A percentile compares a stretch with the other conserved stretches of the same genome.
Conservation (phyloP, 2,113 vertebrate species). For the Chrysochloris asiatica region DNA sequence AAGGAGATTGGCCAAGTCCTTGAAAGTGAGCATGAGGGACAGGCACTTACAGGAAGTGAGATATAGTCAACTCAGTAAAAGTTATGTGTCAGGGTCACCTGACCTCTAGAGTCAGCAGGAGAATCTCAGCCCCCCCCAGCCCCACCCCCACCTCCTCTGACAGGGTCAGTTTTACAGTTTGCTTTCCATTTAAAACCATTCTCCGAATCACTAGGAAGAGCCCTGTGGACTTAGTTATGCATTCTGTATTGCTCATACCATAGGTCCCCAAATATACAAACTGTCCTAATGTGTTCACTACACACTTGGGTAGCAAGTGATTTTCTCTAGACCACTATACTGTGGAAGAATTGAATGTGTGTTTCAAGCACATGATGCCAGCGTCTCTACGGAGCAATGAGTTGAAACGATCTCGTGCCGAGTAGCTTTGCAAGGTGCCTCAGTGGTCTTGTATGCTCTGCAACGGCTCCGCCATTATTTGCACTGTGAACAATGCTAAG, state of each 20-base stretch:
- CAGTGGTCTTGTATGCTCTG: slow-evolving; percentile 59
- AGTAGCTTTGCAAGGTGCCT: slow-evolving; percentile 71
- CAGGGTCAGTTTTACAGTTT: slow-evolving; percentile 72
- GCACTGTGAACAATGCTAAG: background rate
- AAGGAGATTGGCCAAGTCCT: slow-evolving; percentile 98
- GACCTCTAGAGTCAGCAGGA: slow-evolving; percentile 85
- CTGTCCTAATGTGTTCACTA: accelerated
- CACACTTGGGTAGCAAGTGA: background rate
- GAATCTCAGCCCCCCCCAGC: slow-evolving; percentile 70
- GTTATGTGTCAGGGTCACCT: slow-evolving; percentile 90
- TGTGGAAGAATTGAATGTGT: slow-evolving; percentile 55
- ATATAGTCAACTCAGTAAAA: slow-evolving; percentile 95
- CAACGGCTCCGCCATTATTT: slow-evolving; percentile 55
- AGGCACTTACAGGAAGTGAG: slow-evolving; percentile 96
- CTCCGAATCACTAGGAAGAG: slow-evolving; percentile 58
- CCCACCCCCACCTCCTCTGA: slow-evolving; percentile 70
- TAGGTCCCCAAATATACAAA: background rate
- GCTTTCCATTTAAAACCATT: slow-evolving; percentile 71
- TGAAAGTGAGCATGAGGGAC: slow-evolving; percentile 95
- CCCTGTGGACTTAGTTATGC: slow-evolving; percentile 26
- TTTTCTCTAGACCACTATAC: background rate
- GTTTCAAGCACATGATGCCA: background rate
- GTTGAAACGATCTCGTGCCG: slow-evolving; percentile 61
- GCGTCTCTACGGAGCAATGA: slow-evolving; percentile 35
- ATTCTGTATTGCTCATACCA: background rate